Conservation (phyloP, 1,140 invertebrate genomes). For the Lepidurus apus region DNA sequence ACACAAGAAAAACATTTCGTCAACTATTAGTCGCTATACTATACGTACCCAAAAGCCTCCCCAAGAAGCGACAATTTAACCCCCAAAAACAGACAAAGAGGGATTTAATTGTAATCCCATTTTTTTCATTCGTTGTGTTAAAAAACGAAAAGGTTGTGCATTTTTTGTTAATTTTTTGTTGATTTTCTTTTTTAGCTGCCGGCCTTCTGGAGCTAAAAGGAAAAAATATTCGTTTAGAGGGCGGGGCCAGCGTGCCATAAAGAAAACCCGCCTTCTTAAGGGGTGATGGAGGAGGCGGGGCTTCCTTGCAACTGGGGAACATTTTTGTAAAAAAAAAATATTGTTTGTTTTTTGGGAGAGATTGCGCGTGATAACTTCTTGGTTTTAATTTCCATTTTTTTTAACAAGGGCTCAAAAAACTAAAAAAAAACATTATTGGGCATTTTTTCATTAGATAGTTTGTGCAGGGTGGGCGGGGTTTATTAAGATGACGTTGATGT, state of each 20-base stretch:
- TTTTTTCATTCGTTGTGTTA: neutral
- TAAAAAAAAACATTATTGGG: neutral
- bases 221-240: neutral
- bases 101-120: neutral
- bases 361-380: neutral
- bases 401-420: neutral
- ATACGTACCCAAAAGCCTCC: neutral
- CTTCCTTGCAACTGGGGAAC: neutral
- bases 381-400: neutral
- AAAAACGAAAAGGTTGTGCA: slow-evolving; percentile 1
- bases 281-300: neutral
- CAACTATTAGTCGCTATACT: neutral
- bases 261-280: neutral
- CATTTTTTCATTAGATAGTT: neutral
- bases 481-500: neutral
- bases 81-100: neutral
- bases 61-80: neutral
- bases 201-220: neutral
- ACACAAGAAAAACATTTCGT: neutral
- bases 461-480: slow-evolving; percentile 16
- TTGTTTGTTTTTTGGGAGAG: neutral
- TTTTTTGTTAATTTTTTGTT: neutral
- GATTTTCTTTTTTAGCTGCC: neutral
- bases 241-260: neutral
- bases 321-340: neutral